These are phyloP conservation scores for Syrrhaptes paradoxus DNA, from an alignment of 2,113 vertebrate genomes.

Conservation along the genomic window DNA sequence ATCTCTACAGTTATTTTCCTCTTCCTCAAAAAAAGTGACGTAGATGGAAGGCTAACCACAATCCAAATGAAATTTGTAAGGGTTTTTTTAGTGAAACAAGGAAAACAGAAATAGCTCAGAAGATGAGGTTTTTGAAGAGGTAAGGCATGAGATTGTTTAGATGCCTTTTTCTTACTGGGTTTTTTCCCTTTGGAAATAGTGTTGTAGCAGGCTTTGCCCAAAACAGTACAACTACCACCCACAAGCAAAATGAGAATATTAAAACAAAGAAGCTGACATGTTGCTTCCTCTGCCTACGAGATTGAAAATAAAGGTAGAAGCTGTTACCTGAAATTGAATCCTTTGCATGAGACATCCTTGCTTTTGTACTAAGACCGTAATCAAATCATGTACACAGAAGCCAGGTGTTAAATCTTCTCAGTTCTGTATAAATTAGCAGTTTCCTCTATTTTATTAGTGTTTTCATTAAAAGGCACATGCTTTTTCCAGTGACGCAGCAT, in stretches of 20 bases:
- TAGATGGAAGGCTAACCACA: neutral
- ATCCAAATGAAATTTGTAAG: neutral
- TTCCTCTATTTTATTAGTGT: neutral
- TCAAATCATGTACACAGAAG: neutral
- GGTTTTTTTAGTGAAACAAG: neutral
- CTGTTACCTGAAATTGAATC: neutral
- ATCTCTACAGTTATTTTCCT: neutral
- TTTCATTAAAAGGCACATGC: neutral
- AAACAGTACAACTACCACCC: rapidly evolving
- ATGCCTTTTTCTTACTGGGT: neutral
- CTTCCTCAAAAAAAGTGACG: neutral
- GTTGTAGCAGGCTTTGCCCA: neutral
- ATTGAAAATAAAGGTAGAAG: neutral
- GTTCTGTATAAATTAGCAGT: neutral
- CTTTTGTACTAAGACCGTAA: neutral
- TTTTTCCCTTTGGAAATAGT: neutral
- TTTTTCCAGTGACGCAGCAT: neutral
- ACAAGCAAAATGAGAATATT: neutral
- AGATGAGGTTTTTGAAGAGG: neutral
- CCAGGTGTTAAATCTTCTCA: neutral
- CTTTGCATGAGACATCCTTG: neutral
- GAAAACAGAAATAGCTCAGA: neutral
- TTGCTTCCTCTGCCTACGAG: neutral
- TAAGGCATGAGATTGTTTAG: neutral
- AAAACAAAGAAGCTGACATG: neutral